These are phyloP conservation scores for Chymomyza procnemis DNA, from an alignment of 2,888 invertebrate species.

Conservation along the genomic window DNA sequence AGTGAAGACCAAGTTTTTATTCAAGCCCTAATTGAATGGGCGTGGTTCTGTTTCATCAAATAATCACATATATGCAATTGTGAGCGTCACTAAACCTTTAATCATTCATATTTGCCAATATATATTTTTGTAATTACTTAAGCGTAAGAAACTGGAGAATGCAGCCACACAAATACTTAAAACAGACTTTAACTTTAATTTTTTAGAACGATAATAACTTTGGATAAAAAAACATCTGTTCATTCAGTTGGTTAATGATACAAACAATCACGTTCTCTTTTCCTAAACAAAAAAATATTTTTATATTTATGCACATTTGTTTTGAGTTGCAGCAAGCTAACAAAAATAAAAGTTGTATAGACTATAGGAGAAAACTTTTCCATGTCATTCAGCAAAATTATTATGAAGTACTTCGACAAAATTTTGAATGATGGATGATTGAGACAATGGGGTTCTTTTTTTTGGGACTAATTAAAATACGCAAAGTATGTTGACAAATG, in stretches of 20 bases:
- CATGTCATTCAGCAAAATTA: constrained; percentile 44
- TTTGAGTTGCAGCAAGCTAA: constrained; percentile 20
- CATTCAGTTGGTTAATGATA: constrained; percentile 28
- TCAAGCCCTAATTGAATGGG: constrained; percentile 50
- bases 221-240: constrained; percentile 48
- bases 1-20: background rate
- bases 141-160: too few relatives aligned
- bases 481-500: background rate
- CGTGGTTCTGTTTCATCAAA: constrained; percentile 35
- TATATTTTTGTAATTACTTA: too few relatives aligned
- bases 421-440: constrained; percentile 62
- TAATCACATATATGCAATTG: too few relatives aligned
- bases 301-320: constrained; percentile 56
- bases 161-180: too few relatives aligned
- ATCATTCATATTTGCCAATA: too few relatives aligned
- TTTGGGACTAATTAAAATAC: constrained; percentile 53
- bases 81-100: too few relatives aligned
- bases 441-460: constrained; percentile 2
- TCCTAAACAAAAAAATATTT: background rate
- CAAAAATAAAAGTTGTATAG: constrained; percentile 9
- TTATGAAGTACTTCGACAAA: background rate
- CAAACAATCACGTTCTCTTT: background rate
- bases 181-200: too few relatives aligned
- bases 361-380: constrained; percentile 29
- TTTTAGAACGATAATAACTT: too few relatives aligned